Evolutionary conservation across 2,113 vertebrate species (phyloP).

Genomic region (Chaenocephalus aceratus): DNA sequence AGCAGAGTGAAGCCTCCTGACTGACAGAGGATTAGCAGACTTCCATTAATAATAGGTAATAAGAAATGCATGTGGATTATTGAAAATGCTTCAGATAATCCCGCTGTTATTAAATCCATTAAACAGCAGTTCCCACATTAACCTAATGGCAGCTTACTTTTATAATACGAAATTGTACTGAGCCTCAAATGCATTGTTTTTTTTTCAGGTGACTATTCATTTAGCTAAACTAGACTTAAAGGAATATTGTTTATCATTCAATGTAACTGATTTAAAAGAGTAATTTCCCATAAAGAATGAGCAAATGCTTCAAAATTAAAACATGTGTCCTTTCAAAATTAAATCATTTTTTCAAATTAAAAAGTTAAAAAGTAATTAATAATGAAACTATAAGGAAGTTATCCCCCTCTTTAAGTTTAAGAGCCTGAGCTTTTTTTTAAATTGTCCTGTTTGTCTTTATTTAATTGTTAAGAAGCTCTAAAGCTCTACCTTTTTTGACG

Average conservation of each 20-base stretch:
- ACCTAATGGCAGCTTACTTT: not conserved
- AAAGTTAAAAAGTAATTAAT: too few species aligned
- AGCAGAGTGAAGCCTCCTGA: not conserved
- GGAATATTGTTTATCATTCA: not conserved
- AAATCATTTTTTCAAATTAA: not conserved
- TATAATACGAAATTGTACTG: not conserved
- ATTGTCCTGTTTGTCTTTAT: not conserved
- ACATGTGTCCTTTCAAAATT: not conserved
- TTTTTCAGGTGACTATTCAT: not conserved
- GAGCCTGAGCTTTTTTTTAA: not conserved
- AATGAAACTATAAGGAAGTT: not conserved
- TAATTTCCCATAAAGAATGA: not conserved
- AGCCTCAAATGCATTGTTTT: not conserved
- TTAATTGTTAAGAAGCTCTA: constrained; percentile 10
- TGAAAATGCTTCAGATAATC: constrained; percentile 36
- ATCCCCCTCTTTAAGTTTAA: not conserved
- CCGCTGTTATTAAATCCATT: constrained; percentile 50
- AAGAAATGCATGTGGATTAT: constrained; percentile 38
- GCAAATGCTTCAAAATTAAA: not conserved
- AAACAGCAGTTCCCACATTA: constrained; percentile 29
- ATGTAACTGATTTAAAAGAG: not conserved
- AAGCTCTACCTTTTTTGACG: not conserved
- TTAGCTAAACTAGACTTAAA: not conserved
- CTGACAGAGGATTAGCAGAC: constrained; percentile 16
- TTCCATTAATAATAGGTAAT: constrained; percentile 7